phyloP scores from a whole-genome alignment of 2,113 vertebrate genomes.

The Oriolus oriolus region DNA sequence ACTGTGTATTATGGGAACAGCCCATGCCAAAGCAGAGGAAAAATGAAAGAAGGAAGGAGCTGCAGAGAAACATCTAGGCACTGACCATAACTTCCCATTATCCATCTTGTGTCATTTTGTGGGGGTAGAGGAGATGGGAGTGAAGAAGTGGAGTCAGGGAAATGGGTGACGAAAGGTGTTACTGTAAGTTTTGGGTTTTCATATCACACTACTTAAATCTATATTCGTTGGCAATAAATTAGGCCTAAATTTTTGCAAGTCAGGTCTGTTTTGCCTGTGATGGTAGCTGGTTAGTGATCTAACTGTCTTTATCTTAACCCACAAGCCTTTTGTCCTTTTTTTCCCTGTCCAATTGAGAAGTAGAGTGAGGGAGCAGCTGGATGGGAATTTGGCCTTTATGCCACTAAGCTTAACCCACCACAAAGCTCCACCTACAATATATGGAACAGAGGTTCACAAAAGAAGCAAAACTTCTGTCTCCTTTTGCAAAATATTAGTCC shows the following conservation, averaged over 20 bases:
- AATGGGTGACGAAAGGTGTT: background rate
- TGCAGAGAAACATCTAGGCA: background rate
- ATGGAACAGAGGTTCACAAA: background rate
- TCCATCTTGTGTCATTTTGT: background rate
- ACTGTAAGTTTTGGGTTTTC: background rate
- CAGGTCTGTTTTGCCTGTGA: background rate
- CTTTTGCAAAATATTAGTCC: background rate
- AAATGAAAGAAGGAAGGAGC: background rate
- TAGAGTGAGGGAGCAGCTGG: background rate
- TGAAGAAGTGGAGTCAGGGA: background rate
- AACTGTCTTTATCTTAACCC: background rate
- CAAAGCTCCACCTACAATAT: background rate
- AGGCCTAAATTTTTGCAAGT: background rate
- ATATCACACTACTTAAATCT: background rate
- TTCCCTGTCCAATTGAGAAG: background rate
- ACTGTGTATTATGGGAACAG: background rate
- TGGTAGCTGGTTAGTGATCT: background rate
- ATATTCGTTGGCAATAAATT: background rate
- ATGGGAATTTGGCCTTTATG: background rate
- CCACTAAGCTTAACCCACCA: background rate
- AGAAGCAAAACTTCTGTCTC: background rate
- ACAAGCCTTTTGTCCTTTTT: background rate
- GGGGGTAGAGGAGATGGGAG: background rate
- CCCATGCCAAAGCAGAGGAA: background rate
- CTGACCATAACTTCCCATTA: background rate